Conservation (phyloP, 2,797 vertebrate species). For the Microctenopoma steveboyesi region DNA sequence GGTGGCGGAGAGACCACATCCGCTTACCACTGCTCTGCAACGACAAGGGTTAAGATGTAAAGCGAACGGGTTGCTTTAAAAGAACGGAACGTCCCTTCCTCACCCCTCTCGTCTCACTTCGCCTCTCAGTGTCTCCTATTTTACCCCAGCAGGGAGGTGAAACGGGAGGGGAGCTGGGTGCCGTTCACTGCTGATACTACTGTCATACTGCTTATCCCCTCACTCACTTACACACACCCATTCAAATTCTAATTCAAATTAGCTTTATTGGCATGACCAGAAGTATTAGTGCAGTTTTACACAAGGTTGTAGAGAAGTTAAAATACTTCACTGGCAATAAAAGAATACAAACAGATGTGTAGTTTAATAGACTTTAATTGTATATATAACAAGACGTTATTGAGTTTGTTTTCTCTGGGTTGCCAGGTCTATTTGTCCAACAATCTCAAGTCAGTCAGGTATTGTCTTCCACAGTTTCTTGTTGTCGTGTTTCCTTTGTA, state of each 20-base stretch:
- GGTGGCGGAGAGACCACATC: slow-evolving; percentile 28
- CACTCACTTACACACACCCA: slow-evolving; percentile 25
- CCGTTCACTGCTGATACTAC: slow-evolving; percentile 54
- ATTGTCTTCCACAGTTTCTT: too few relatives aligned
- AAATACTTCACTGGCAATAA: not conserved
- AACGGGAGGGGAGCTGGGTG: slow-evolving; percentile 24
- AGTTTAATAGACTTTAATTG: too few relatives aligned
- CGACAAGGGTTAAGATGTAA: slow-evolving; percentile 14
- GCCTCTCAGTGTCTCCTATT: slow-evolving; percentile 15
- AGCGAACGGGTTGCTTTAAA: slow-evolving; percentile 37
- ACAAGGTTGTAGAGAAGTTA: slow-evolving; percentile 11
- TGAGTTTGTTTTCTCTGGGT: not conserved
- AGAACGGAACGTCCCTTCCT: slow-evolving; percentile 27
- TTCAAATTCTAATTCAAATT: slow-evolving; percentile 38
- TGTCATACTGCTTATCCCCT: slow-evolving; percentile 36
- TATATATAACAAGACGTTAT: too few relatives aligned
- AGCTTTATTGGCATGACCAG: slow-evolving; percentile 16
- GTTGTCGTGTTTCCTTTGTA: too few relatives aligned
- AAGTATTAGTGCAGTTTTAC: slow-evolving; percentile 9
- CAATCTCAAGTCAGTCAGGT: not conserved
- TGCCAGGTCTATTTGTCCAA: slow-evolving; percentile 25
- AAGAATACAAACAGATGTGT: too few relatives aligned
- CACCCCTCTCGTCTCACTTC: not conserved
- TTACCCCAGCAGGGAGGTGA: slow-evolving; percentile 28
- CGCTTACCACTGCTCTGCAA: slow-evolving; percentile 15